Evolutionary conservation across 2,797 vertebrate species (phyloP), one percentile per base, ranked within the genome.

Genomic region (Sylvia borin): DNA sequence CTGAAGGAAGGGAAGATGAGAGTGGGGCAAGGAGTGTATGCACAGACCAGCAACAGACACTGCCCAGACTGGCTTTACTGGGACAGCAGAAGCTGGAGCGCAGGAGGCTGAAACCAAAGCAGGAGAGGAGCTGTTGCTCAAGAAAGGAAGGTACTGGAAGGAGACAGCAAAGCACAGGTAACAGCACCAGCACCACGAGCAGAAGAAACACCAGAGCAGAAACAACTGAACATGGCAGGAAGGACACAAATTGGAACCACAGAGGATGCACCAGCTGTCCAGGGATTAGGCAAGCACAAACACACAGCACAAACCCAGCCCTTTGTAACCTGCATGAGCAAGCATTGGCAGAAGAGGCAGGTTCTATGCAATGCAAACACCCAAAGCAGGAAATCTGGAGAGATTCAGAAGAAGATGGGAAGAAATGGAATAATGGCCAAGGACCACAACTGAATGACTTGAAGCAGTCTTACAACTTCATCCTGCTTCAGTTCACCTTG

Each of bases 1-100:
- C 18, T 60, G 36, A 91, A 20, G 1, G 0, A 68, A 82, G 32
- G 2, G 13, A 79, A 70, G 64, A 36, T 31, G 36, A 48, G 16
- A 40, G 36, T 11, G 43, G 34, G 21, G 36, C 67, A 62, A 43
- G 42, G 29, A 66, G 5, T 1, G 4, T 18, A 48, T 5, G 27
- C 53, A 42, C 38, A 62, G 75, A 79, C 27, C 62, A 67, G 34
- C 42, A 67, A 31, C 50, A 55, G 17, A n/a, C 8, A 4, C 34
- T 50, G 2, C 57, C 55, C 54, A 67, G 32, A 57, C 47, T 62
- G 66, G n/a, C 25, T 66, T 81, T 73, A 61, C 16, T 53, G 48
- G 24, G 12, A n/a, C 27, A 51, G 36, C 5, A 58, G 15, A 54
- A 72, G 61, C 0, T 67, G 51, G 31, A 90, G 42, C 0, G 0